Evolutionary conservation across 2,113 vertebrate species (phyloP).

Genomic region (Chroicocephalus ridibundus): DNA sequence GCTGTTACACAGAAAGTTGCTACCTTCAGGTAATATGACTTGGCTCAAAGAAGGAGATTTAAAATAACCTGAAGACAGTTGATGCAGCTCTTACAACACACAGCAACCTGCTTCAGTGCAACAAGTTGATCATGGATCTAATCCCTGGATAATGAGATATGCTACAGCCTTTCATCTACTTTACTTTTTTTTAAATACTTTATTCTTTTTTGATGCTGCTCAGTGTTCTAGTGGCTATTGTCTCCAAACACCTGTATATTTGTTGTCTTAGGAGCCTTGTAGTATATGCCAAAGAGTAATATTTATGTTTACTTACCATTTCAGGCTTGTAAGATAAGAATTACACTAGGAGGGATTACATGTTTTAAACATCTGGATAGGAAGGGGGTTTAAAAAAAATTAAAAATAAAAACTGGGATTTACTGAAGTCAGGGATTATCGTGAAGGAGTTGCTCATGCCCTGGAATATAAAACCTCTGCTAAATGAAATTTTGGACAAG

Average conservation of each 20-base stretch:
- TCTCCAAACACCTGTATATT: background rate
- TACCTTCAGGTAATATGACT: background rate
- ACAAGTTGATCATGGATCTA: background rate
- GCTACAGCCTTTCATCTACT: background rate
- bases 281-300: background rate
- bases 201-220: background rate
- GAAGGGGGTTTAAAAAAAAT: background rate
- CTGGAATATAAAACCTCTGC: background rate
- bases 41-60: background rate
- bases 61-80: background rate
- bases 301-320: background rate
- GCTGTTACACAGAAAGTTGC: background rate
- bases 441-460: background rate
- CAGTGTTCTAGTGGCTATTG: background rate
- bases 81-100: background rate
- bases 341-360: background rate
- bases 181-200: background rate
- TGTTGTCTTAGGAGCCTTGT: background rate
- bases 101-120: background rate
- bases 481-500: background rate
- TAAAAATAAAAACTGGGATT: background rate
- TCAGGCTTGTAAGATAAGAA: background rate
- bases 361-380: background rate
- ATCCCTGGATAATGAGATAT: background rate
- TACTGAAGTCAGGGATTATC: background rate